These are phyloP conservation scores for Chiroxiphia lanceolata DNA, from an alignment of 2,797 vertebrate species.

Conservation along the genomic window DNA sequence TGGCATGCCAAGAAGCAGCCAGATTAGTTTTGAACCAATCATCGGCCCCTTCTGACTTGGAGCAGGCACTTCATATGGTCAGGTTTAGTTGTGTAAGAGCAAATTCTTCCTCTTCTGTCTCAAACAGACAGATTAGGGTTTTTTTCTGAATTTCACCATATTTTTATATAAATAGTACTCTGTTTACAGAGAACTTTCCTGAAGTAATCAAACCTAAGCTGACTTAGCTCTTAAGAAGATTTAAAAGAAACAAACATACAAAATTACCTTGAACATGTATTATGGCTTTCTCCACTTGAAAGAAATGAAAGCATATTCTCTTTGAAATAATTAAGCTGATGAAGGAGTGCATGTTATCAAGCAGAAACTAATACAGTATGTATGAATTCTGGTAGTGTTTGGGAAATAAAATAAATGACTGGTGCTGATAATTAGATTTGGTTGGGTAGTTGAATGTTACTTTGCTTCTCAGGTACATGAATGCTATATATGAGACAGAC, in stretches of 20 bases:
- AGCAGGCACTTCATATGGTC: not conserved
- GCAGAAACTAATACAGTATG: not conserved
- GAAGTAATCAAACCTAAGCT: not conserved
- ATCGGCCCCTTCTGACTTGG: not conserved
- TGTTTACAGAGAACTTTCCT: not conserved
- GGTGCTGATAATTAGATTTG: conserved; percentile 2
- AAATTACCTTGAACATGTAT: not conserved
- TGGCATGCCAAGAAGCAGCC: not conserved
- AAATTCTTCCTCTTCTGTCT: not conserved
- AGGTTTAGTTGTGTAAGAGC: not conserved
- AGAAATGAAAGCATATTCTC: not conserved
- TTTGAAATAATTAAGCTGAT: not conserved
- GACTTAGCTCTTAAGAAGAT: not conserved
- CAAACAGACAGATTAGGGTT: not conserved
- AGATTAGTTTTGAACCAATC: not conserved
- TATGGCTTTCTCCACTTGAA: not conserved
- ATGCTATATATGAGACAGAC: not conserved
- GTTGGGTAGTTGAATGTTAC: not conserved
- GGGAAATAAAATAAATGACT: not conserved
- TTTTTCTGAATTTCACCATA: not conserved
- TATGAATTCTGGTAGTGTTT: not conserved
- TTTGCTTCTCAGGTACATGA: not conserved
- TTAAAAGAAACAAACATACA: not conserved
- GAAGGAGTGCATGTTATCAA: not conserved
- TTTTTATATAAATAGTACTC: not conserved